Evolutionary conservation across 1,140 invertebrate species (phyloP).

Genomic region (Drosophila parvula): DNA sequence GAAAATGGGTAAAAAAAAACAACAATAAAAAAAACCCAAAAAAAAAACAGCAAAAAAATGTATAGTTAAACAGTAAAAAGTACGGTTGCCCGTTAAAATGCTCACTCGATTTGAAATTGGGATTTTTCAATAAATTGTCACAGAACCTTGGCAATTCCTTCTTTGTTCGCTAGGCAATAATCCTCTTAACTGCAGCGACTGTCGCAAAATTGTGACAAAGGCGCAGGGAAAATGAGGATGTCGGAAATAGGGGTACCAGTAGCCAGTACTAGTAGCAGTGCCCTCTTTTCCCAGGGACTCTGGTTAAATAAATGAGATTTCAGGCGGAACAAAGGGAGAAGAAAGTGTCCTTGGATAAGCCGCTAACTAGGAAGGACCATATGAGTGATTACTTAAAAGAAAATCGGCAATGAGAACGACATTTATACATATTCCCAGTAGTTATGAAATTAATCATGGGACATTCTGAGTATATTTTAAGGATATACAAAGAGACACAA

Average conservation of each 20-base stretch:
- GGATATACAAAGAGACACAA: too few species aligned
- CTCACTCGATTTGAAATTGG: constrained; percentile 60
- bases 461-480: too few species aligned
- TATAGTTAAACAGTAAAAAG: constrained; percentile 18
- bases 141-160: constrained; percentile 45
- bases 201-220: constrained; percentile 74
- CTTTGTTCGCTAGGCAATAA: constrained; percentile 60
- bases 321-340: constrained; percentile 35
- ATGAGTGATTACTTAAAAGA: constrained; percentile 25
- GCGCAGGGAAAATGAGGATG: constrained; percentile 20
- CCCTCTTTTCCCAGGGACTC: constrained; percentile 13
- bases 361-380: constrained; percentile 25
- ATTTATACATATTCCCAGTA: background rate
- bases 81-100: constrained; percentile 55
- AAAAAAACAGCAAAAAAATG: constrained; percentile 17
- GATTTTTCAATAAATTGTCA: constrained; percentile 80
- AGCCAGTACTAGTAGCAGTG: constrained; percentile 8
- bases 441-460: background rate
- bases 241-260: constrained; percentile 43
- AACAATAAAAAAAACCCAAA: constrained; percentile 34
- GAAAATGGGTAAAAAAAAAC: constrained; percentile 73
- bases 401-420: background rate
- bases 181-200: constrained; percentile 82
- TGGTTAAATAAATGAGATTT: constrained; percentile 70
- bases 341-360: constrained; percentile 37